These are phyloP conservation scores for Drosophila nr. perissopoda DNA, from an alignment of 2,888 invertebrate species.

Conservation along the genomic window DNA sequence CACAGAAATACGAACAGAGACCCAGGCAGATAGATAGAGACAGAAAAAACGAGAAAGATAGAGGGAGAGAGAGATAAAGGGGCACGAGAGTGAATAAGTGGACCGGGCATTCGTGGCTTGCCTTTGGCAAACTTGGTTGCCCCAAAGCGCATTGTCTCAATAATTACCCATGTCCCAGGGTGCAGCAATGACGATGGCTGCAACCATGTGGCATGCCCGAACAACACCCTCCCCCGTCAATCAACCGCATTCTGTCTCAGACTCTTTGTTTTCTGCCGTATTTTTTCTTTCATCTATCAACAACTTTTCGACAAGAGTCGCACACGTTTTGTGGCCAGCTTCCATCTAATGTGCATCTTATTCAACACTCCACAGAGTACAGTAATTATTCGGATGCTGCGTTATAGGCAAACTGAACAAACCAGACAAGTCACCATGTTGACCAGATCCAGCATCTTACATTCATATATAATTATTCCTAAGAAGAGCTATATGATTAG, in stretches of 20 bases:
- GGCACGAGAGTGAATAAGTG: slow-evolving; percentile 1
- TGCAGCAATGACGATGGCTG: slow-evolving; percentile 29
- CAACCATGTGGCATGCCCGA: slow-evolving; percentile 41
- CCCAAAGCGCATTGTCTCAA: slow-evolving; percentile 70
- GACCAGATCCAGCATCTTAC: neutral
- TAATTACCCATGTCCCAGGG: slow-evolving; percentile 76
- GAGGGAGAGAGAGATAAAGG: neutral
- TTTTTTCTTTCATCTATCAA: slow-evolving; percentile 61
- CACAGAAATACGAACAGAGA: neutral
- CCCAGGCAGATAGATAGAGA: neutral
- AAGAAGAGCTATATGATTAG: neutral
- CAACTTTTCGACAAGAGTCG: slow-evolving; percentile 65
- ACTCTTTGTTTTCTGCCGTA: slow-evolving; percentile 1
- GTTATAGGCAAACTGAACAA: slow-evolving; percentile 29
- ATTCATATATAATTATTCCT: neutral
- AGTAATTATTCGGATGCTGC: slow-evolving; percentile 24
- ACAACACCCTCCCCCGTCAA: neutral
- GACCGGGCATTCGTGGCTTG: slow-evolving; percentile 11
- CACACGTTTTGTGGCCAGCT: slow-evolving; percentile 56
- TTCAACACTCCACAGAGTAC: neutral
- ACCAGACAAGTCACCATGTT: neutral
- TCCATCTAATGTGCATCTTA: slow-evolving; percentile 16
- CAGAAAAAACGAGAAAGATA: slow-evolving; percentile 1
- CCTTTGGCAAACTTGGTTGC: slow-evolving; percentile 46
- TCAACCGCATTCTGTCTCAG: neutral